Percentiles rank a stretch among this genome's conserved stretches.
phyloP scores from a whole-genome alignment of 2,797 vertebrate genomes.

The Adelosebastes latens region DNA sequence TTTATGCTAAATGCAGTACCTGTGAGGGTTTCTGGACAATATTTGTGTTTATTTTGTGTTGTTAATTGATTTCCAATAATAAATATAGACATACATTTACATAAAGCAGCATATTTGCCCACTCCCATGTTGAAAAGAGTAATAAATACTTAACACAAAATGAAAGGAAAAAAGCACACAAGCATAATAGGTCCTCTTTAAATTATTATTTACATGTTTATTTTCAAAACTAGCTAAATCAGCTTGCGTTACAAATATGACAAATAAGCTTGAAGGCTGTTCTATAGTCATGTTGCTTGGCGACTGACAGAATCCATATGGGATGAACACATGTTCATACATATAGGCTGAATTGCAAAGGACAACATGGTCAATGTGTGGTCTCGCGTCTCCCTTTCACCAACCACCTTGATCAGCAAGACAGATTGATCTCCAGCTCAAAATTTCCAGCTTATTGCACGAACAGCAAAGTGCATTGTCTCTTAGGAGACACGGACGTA shows the following conservation, averaged over 20 bases:
- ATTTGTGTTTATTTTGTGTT: too few relatives aligned
- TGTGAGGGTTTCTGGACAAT: too few relatives aligned
- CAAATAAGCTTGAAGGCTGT: neutral
- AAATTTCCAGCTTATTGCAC: conserved; percentile 45
- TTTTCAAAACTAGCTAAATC: neutral
- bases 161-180: too few relatives aligned
- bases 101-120: too few relatives aligned
- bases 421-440: conserved; percentile 50
- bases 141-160: too few relatives aligned
- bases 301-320: neutral
- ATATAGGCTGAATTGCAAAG: neutral
- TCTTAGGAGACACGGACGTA: conserved; percentile 20
- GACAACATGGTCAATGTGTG: neutral
- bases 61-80: too few relatives aligned
- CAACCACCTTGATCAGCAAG: conserved; percentile 21
- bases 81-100: too few relatives aligned
- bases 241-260: neutral
- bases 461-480: conserved; percentile 31
- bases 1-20: too few relatives aligned
- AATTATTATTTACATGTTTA: neutral
- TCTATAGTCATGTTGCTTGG: neutral
- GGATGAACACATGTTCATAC: neutral
- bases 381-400: conserved; percentile 2
- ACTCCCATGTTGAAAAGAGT: too few relatives aligned
- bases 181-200: too few relatives aligned